A percentile compares a stretch with the other conserved stretches of the same genome.
Conservation (phyloP, 2,113 vertebrate genomes). For the Smithornis capensis region DNA sequence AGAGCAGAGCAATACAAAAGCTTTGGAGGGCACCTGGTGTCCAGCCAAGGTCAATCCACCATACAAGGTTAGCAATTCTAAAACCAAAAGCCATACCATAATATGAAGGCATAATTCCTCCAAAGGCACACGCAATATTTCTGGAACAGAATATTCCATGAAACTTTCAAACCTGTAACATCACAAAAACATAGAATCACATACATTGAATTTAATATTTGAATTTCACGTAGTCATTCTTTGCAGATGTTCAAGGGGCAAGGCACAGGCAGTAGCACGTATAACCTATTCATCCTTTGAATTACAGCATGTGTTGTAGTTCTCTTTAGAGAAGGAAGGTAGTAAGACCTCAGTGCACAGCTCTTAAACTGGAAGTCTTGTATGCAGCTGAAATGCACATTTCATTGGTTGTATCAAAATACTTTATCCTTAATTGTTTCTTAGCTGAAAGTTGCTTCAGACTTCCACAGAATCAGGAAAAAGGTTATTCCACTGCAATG, state of each 20-base stretch:
- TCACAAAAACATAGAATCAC: neutral
- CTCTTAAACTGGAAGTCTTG: neutral
- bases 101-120: conserved; percentile 97
- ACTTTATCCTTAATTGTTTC: neutral
- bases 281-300: neutral
- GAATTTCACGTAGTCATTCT: neutral
- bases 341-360: accelerated
- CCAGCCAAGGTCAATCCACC: neutral
- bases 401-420: neutral
- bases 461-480: neutral
- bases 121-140: conserved; percentile 93
- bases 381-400: neutral
- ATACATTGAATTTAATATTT: neutral
- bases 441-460: neutral
- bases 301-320: neutral
- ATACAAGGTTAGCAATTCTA: neutral
- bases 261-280: neutral
- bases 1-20: neutral
- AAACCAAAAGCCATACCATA: conserved; percentile 81
- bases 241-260: neutral
- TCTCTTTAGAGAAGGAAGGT: neutral
- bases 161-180: conserved; percentile 87
- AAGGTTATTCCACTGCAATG: neutral
- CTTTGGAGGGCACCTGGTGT: neutral
- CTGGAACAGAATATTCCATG: conserved; percentile 93